Evolutionary conservation across 64 coral and sea anemone genomes (phyloP).

Genomic region (Montipora cactus): DNA sequence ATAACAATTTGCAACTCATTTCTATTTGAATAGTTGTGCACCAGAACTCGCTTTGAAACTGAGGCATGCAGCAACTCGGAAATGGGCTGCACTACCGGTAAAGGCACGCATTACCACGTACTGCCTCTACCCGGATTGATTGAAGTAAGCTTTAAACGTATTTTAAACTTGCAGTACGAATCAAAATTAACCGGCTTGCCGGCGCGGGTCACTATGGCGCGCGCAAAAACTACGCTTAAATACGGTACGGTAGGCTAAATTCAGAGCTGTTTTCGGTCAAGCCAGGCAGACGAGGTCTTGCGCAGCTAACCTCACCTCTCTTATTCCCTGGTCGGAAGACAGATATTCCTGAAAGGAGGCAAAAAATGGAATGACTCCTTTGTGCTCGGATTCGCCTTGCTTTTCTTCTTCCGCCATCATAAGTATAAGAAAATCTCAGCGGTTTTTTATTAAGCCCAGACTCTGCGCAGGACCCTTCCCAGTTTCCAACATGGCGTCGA

Average conservation of each 20-base stretch:
- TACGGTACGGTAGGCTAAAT: not conserved
- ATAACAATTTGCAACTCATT: no score
- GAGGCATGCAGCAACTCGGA: no score
- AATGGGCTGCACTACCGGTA: no score
- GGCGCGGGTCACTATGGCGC: no score
- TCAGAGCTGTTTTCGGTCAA: not conserved
- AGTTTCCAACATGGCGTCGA: conserved; percentile 20
- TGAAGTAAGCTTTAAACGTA: no score
- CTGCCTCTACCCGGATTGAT: no score
- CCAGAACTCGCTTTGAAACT: no score
- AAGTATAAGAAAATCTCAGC: not conserved
- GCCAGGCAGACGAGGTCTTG: not conserved
- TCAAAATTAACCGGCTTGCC: no score
- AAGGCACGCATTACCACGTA: no score
- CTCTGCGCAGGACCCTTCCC: not conserved
- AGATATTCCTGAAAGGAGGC: conserved; percentile 76
- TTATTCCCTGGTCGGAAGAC: conserved; percentile 80
- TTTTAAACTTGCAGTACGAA: no score
- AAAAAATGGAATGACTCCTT: conserved; percentile 48
- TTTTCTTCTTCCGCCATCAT: conserved; percentile 64
- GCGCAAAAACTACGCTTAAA: not conserved
- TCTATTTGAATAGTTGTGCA: no score
- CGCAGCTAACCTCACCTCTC: conserved; percentile 65
- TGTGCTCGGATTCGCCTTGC: not conserved
- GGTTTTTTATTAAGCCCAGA: not conserved